Conservation (phyloP, 35 echinoderm and acorn worm genomes). For the Anneissia japonica region DNA sequence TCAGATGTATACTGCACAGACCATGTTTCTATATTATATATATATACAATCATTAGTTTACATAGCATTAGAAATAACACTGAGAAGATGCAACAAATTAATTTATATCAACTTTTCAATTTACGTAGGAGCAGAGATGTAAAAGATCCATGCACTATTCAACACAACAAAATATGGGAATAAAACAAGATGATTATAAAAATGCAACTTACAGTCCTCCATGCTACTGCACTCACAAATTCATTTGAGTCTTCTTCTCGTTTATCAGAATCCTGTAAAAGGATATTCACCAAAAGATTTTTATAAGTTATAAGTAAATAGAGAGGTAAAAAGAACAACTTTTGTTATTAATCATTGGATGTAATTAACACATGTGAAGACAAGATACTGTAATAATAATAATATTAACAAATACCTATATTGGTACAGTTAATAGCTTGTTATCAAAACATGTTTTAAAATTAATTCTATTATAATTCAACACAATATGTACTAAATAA, state of each 20-base stretch:
- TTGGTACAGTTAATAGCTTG: no score
- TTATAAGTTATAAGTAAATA: no score
- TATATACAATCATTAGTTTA: neutral
- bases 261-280: constrained; percentile 88
- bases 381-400: no score
- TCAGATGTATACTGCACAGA: neutral
- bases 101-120: neutral
- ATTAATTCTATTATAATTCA: no score
- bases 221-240: constrained; percentile 98
- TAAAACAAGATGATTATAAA: neutral
- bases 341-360: no score
- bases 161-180: neutral
- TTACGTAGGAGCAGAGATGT: neutral
- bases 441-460: no score
- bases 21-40: neutral
- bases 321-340: no score
- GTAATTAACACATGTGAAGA: no score
- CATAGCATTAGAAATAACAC: neutral
- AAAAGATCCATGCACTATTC: neutral
- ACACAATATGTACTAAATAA: no score
- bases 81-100: neutral
- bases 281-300: no score
- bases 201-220: constrained; percentile 85
- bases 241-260: constrained; percentile 97
- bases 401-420: no score